Conservation (phyloP, 2,113 vertebrate genomes). For the Papio anubis region DNA sequence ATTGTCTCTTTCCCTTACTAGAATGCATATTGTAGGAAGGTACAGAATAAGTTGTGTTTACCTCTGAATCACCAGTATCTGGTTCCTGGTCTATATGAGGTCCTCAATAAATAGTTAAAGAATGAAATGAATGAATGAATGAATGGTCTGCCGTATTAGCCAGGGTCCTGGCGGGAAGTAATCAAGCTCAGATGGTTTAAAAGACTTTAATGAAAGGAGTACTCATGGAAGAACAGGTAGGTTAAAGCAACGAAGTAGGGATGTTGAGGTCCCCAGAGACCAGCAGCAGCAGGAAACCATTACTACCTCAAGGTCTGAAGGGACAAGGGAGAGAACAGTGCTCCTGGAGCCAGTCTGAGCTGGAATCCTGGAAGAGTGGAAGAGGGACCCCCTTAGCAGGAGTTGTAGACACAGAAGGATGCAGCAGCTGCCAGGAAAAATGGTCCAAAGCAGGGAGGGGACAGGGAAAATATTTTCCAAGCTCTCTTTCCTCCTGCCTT, state of each 20-base stretch:
- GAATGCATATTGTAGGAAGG: background rate
- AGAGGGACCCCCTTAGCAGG: background rate
- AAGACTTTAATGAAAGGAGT: background rate
- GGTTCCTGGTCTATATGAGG: background rate
- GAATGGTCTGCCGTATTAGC: background rate
- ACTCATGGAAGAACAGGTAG: background rate
- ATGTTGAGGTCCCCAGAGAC: background rate
- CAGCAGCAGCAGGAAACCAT: background rate
- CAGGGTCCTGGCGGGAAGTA: background rate
- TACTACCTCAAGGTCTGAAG: background rate
- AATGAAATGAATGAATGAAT: background rate
- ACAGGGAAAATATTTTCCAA: background rate
- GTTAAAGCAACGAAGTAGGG: background rate
- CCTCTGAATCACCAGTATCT: background rate
- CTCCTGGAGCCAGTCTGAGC: background rate
- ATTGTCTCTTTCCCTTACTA: background rate
- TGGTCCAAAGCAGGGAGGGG: background rate
- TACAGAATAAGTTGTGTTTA: background rate
- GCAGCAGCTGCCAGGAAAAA: background rate
- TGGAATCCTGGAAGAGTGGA: background rate
- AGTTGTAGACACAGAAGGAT: background rate
- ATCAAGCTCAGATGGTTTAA: background rate
- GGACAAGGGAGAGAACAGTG: background rate
- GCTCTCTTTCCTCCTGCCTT: background rate
- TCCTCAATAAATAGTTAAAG: background rate